Evolutionary conservation across 1,140 invertebrate species (phyloP).

Genomic region (Acromyrmex charruanus): DNA sequence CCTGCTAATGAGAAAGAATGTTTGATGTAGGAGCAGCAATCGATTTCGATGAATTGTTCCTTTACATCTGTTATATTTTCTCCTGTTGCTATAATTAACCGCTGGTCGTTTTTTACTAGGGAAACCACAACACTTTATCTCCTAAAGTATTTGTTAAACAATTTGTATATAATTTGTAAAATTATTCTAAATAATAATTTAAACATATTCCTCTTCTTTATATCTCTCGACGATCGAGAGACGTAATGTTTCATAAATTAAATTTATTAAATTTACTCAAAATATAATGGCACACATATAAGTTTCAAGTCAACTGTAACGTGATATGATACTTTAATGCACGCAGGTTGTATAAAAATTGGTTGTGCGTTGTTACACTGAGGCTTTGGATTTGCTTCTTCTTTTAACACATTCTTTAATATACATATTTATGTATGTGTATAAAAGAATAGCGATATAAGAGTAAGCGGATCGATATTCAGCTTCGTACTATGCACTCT

Average conservation of each 20-base stretch:
- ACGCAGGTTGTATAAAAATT: slow-evolving; percentile 85
- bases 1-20: background rate
- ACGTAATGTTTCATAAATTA: slow-evolving; percentile 43
- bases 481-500: slow-evolving; percentile 87
- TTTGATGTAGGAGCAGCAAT: background rate
- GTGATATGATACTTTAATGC: slow-evolving; percentile 79
- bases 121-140: slow-evolving; percentile 4
- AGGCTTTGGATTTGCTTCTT: slow-evolving; percentile 79
- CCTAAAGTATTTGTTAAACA: slow-evolving; percentile 3
- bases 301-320: slow-evolving; percentile 66
- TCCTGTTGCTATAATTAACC: background rate
- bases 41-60: slow-evolving; percentile 5
- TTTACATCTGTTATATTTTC: background rate
- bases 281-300: slow-evolving; percentile 37
- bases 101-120: background rate
- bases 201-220: background rate
- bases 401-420: slow-evolving; percentile 64
- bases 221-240: slow-evolving; percentile 16
- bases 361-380: slow-evolving; percentile 85
- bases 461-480: slow-evolving; percentile 77
- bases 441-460: slow-evolving; percentile 67
- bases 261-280: slow-evolving; percentile 64
- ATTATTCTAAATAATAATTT: slow-evolving; percentile 15
- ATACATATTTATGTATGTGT: slow-evolving; percentile 57
- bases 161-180: slow-evolving; percentile 20